Base-by-base conservation (phyloP, 2,888 invertebrate species). In the Lasioglossum villosulum region DNA sequence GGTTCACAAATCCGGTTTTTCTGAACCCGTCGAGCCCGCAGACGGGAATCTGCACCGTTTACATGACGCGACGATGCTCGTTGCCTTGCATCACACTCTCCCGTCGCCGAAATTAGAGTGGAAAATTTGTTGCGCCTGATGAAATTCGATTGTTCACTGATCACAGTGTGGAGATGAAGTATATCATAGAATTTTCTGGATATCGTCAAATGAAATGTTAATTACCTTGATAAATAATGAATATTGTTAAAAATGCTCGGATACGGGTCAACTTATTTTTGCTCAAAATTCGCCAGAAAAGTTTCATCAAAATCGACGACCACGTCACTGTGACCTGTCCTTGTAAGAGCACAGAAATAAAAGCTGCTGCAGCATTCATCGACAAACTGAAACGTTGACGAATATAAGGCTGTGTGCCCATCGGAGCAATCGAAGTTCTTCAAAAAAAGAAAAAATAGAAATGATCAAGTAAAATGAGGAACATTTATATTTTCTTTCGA, bases 1-100 rank as follows among this genome's bases (percentile, higher is more conserved):
- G 27, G 85, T 68, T 73, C 56, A 48, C 70, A 39, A 34, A 56
- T 42, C 48, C 80, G 59, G 56, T 39, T 80, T 75, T 73, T 27
- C 56, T 45, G 45, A 66, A 68, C 37, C 14, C n/a, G 16, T 19
- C 48, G 30, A n/a, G 23, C 16, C 19, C 16, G 16, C 16, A 6
- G 72, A 23, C 37, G 70, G n/a, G 39, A 70, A 34, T 68, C 66
- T 34, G 23, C 10, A 30, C 63, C 63, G 63, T 30, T 63, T 63
- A 63, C 63, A 27, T 8, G 63, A 27, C 27, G 12, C 63, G 6
- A n/a, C 63, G 63, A 63, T 16, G 63, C 63, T 56, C 56, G 56
- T 56, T 56, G 4, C n/a, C n/a, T n/a, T 12, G 56, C 4, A n/a
- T n/a, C 10, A 3, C 56, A 12, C n/a, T 56, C n/a, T n/a, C n/a